Base-by-base conservation (phyloP, 2,797 vertebrate species). In the Anas capensis region DNA sequence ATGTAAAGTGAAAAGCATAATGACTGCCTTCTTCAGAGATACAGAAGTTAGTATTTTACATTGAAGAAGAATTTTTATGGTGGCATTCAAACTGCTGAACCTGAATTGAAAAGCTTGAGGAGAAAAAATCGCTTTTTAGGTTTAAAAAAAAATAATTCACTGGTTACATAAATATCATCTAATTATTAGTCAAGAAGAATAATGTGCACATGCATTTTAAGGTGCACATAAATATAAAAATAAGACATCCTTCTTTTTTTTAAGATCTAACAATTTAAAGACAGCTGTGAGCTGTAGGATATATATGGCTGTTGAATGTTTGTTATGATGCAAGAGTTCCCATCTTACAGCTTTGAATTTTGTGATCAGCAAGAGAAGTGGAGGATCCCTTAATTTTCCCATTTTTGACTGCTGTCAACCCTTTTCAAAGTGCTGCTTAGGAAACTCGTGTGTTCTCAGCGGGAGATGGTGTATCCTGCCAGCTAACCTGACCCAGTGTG, bases 41-140 rank as follows among this genome's bases (percentile, higher is more conserved):
- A 27, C 0, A 56, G 27, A 92, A 86, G 29, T 80, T 58, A 48
- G 2, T 33, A 44, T 69, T 84, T 86, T 65, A 56, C 0, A 0
- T 16, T 76, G 51, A 79, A 79, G 13, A 20, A 49, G 36, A 57
- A 27, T 75, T 81, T 78, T 84, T 17, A 9, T 53, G 11, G 27
- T 54, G 36, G 34, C 8, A 26, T 72, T 76, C 29, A 44, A 51
- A 56, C 51, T 53, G 3, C 65, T 86, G 46, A 29, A n/a, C 8
- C 88, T 21, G 42, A 36, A 70, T 82, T 70, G 38, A 24, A 58
- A 36, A n/a, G 11, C 46, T 23, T 20, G 34, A 9, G 11, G 7
- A 12, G 0, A 5, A 24, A 33, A 69, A 49, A 24, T 13, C 21
- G 12, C 7, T 42, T 9, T 79, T 65, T 46, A 60, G 42, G 11